A percentile compares a stretch with the other conserved stretches of the same genome.
Evolutionary conservation across 1,140 invertebrate species (phyloP).

Genomic region (Pseudobourletiella spinata): DNA sequence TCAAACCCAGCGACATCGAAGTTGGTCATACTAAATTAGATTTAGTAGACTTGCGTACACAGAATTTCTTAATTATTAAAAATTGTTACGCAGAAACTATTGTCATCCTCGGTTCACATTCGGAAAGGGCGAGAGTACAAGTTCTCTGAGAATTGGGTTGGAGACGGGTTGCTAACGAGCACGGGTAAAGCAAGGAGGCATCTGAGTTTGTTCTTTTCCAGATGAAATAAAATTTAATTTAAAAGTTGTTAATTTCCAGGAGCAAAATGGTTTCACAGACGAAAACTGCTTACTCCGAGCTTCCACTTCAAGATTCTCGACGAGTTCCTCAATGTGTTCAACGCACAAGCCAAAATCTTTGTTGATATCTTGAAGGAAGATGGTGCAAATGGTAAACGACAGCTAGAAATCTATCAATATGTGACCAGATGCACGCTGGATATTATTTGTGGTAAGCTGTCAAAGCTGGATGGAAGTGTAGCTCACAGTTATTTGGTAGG

Average conservation of each 20-base stretch:
- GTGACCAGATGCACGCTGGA: constrained; percentile 64
- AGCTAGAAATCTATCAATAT: constrained; percentile 56
- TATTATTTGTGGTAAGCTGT: constrained; percentile 62
- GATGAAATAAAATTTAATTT: background rate
- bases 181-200: background rate
- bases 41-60: no score
- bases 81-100: constrained; percentile 47
- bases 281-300: constrained; percentile 72
- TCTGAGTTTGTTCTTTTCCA: background rate
- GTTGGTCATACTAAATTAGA: no score
- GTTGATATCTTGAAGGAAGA: constrained; percentile 54
- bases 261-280: background rate
- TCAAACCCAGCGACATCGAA: no score
- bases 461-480: background rate
- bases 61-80: background rate
- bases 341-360: constrained; percentile 60
- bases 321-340: constrained; percentile 72
- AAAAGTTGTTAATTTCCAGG: background rate
- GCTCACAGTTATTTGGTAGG: background rate
- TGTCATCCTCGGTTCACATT: constrained; percentile 60
- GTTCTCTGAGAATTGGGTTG: constrained; percentile 46
- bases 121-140: constrained; percentile 64
- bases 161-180: constrained; percentile 15
- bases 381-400: constrained; percentile 42
- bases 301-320: constrained; percentile 85